Conservation (phyloP, 2,888 invertebrate species). For the Sarcophaga carnaria region DNA sequence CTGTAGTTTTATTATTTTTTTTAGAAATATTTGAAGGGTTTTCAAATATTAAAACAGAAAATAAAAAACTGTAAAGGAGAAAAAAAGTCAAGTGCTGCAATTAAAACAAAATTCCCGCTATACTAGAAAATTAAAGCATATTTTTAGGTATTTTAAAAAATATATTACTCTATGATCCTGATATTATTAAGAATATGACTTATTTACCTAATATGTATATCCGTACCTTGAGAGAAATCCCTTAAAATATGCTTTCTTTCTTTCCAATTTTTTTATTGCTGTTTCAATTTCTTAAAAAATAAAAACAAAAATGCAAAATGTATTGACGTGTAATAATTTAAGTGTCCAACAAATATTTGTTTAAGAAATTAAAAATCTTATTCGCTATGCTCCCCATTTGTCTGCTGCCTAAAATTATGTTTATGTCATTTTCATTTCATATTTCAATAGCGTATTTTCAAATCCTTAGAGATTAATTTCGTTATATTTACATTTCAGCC, state of each 20-base stretch:
- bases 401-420: constrained; percentile 14
- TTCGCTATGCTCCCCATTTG: constrained; percentile 22
- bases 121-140: background rate
- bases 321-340: constrained; percentile 66
- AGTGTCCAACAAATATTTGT: constrained; percentile 67
- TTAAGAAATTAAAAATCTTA: constrained; percentile 42
- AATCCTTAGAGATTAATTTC: constrained; percentile 68
- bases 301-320: background rate
- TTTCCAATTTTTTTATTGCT: background rate
- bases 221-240: background rate
- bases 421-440: constrained; percentile 50
- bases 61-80: too few species aligned
- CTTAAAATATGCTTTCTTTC: constrained; percentile 19
- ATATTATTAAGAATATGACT: background rate
- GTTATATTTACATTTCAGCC: constrained; percentile 56
- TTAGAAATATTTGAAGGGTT: background rate
- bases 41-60: background rate
- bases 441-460: constrained; percentile 50
- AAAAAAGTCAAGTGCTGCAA: background rate
- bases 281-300: background rate
- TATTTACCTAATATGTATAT: background rate
- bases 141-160: background rate
- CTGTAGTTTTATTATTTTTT: background rate
- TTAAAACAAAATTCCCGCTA: background rate
- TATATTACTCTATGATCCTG: too few species aligned